Conservation (phyloP, 2,888 invertebrate genomes). For the Itoplectis maculator region DNA sequence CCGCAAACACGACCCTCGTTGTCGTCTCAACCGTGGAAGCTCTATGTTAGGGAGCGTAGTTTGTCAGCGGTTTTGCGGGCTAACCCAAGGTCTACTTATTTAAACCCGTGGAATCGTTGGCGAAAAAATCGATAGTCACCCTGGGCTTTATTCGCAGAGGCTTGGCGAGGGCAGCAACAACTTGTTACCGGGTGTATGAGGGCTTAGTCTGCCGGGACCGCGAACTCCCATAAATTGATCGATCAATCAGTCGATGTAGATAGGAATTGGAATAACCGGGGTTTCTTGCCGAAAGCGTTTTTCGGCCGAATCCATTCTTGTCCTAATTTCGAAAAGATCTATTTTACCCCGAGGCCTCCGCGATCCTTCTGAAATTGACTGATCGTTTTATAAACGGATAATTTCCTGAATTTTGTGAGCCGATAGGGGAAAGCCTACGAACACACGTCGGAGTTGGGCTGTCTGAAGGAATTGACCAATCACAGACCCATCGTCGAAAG, state of each 20-base stretch:
- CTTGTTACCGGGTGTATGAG: neutral
- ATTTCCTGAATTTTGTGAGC: constrained; percentile 2
- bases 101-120: neutral
- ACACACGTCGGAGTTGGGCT: neutral
- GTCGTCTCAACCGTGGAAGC: neutral
- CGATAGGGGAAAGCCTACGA: neutral
- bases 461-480: neutral
- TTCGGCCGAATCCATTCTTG: constrained; percentile 4
- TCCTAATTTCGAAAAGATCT: constrained; percentile 1
- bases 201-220: neutral
- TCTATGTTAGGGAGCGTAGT: neutral
- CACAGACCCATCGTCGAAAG: neutral
- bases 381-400: constrained; percentile 24
- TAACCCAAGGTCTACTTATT: constrained; percentile 5
- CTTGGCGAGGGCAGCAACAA: neutral
- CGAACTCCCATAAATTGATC: constrained; percentile 17
- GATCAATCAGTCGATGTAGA: constrained; percentile 40
- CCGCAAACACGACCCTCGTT: too few species aligned
- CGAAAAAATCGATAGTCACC: neutral
- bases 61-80: neutral
- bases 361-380: constrained; percentile 19
- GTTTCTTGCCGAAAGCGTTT: neutral
- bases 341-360: neutral
- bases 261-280: neutral
- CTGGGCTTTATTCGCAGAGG: neutral